Evolutionary conservation across 2,113 vertebrate species (phyloP), one percentile per base, ranked within the genome.

Genomic region (Cromileptes altivelis): DNA sequence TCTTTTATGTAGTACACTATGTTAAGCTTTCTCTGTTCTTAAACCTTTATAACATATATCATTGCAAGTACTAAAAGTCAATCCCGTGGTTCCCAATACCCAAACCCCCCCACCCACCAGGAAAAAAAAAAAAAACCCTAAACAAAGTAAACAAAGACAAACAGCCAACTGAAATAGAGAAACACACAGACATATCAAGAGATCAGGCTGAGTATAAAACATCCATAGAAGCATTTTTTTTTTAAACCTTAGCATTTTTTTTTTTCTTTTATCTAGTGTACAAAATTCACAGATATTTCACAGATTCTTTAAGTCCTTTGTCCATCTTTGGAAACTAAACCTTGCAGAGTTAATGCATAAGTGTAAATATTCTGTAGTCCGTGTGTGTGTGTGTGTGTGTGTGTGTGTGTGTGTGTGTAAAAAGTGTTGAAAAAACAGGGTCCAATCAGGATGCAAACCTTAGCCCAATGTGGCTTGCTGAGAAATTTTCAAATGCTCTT

Each of bases 211-310:
- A 91, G 91, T 95, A 95, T 84, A 96, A 95, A 95, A 94, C 91
- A 94, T 88, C 89, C 88, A 93, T 65, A 88, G 86, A 93, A 93
- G 88, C 80, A 56, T 79, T n/a, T 23, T 30, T 52, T 68, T 68
- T 69, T 69, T 33, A 53, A 70, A 76, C 50, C 70, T 64, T 77
- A 84, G 58, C 82, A 25, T 75, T 70, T 82, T 61, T 27, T 61
- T 27, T 92, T 91, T 89, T 86, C 62, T 92, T 88, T 80, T 73
- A 75, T 85, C 57, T 85, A 94, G 89, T 95, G 75, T 95, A 95
- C 94, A 95, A 95, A 96, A 95, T 95, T 94, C 95, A 95, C 95
- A 96, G 91, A 91, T 95, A 94, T 94, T 93, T 90, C 89, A 93
- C 90, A 94, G 94, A 89, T 93, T 89, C 68, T 78, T 82, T 71